Base-by-base conservation (phyloP, 2,797 vertebrate genomes). In the Alectoris magna region DNA sequence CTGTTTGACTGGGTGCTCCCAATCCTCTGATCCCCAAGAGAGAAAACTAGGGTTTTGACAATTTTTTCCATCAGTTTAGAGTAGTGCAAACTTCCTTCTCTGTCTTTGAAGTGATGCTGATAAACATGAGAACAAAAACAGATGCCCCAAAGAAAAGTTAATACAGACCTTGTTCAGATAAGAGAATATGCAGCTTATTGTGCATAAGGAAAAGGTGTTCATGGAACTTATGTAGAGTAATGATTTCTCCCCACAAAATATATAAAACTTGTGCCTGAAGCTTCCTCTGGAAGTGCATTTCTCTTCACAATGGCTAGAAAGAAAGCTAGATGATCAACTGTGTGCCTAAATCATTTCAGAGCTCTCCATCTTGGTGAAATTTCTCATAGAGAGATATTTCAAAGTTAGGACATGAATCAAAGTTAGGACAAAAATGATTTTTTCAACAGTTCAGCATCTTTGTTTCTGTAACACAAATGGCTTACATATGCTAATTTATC, bases 381-480 rank as follows among this genome's bases (percentile, higher is more conserved):
- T 22, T 9, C 22, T 94, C 67, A 14, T n/a, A 17, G 44, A 71
- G 78, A 43, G 43, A 21, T 18, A 46, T 46, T 46, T 55, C 21
- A 48, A 69, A 86, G 34, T 63, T 43, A 63, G 36, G 31, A 71
- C 10, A 71, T 24, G 23, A 24, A 82, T 55, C 18, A 44, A 70
- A 86, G 34, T 67, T 43, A 56, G 39, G 31, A 71, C 9, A 71
- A 92, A 86, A 77, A 34, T 0, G 0, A 39, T 14, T 68, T 89
- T 44, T 5, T 43, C 49, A 2, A 2, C 53, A 14, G 39, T 68
- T 91, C 76, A 74, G 14, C 41, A 64, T 58, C 41, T 71, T 15
- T 67, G 12, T 81, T 77, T 95, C 62, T 82, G 41, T 43, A 88
- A 71, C 22, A 87, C 38, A 84, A 41, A 90, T 60, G 60, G 29